Base-by-base conservation (phyloP, 1,140 invertebrate genomes). In the Micrasema minimum region DNA sequence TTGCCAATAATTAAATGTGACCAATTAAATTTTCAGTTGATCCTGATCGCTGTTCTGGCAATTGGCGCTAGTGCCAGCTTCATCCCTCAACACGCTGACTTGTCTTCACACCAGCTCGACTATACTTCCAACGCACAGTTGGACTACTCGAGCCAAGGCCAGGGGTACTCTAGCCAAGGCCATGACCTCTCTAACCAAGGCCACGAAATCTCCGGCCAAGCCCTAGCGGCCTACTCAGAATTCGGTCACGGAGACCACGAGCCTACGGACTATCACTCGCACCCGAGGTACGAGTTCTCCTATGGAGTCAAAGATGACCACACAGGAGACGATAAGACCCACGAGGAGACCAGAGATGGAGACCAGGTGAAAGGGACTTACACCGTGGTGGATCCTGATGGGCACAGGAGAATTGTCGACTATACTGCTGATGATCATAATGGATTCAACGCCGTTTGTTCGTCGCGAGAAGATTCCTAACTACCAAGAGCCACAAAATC, bases 381-480 rank as follows among this genome's bases (percentile, higher is more conserved):
- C 77, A 81, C 82, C 7, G 78, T 84, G 9, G 72, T 83, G 53
- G 84, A 85, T 53, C 82, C 84, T 41, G 84, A 86, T 67, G 84
- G 84, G 65, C 80, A 80, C 48, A 81, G 80, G 75, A 79, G 84
- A 35, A 85, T 80, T 23, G 84, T 86, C 1, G 82, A 86, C 76
- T 85, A 86, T 72, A 80, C 84, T 31, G 83, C 82, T 69, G 80
- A 83, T 65, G 78, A 77, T 18, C 77, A 79, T 41, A 80, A 78
- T 65, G 84, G 84, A 20, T 85, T 85, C 77, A 84, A 85, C 72
- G 84, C 84, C 11, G 77, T 83, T n/a, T 12, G 83, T 85, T 3
- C 78, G 82, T 43, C 82, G 83, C 46, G 82, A 82, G 72, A 78
- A 79, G 9, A 57, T 71, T 0, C 53, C 18, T 12, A 67, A 43